Evolutionary conservation across 2,113 vertebrate species (phyloP), one percentile per base, ranked within the genome.

Genomic region (Strix uralensis): DNA sequence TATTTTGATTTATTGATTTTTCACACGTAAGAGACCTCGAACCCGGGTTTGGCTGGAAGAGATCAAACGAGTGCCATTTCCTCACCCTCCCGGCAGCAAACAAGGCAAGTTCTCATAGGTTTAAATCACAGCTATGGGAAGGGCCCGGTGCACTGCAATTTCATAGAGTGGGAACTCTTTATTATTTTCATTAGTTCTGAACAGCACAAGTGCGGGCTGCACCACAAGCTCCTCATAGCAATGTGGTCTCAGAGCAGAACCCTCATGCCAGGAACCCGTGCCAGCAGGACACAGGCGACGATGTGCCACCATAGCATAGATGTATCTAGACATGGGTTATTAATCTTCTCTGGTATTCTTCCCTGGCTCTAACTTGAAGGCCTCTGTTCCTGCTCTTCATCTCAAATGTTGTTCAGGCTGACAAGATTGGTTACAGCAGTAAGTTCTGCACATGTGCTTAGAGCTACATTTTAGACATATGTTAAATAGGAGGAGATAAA

Each of bases 1-100:
- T 95, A 94, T 63, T 96, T 87, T 95, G 72, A 97, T 96, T 93
- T 86, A 96, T 83, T 89, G 89, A 96, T 95, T 70, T 80, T 90
- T 91, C 58, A 54, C 46, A 58, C 26, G 42, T 81, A 94, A 77
- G 85, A 90, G 72, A 91, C 90, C 81, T 95, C 61, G 13, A 95
- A 93, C 65, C 23, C 23, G 27, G 72, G 69, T 66, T 94, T 97
- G 94, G 47, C 78, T 86, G 54, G 57, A 81, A 90, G 18, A 36
- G 40, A 59, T 80, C 42, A 26, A 94, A 80, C 4, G 6, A 90
- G 83, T 62, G 87, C 59, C 63, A 75, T 62, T 75, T 52, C 88
- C 59, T 81, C 89, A 61, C 40, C n/a, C 92, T 94, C 80, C 69
- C 8, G 9, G 26, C 25, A 65, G 54, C 58, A 77, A 86, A 54